Percentiles rank a stretch among this genome's conserved stretches.
These are phyloP conservation scores for Agonopterix alstromeriana DNA, from an alignment of 2,888 invertebrate genomes.

Conservation along the genomic window DNA sequence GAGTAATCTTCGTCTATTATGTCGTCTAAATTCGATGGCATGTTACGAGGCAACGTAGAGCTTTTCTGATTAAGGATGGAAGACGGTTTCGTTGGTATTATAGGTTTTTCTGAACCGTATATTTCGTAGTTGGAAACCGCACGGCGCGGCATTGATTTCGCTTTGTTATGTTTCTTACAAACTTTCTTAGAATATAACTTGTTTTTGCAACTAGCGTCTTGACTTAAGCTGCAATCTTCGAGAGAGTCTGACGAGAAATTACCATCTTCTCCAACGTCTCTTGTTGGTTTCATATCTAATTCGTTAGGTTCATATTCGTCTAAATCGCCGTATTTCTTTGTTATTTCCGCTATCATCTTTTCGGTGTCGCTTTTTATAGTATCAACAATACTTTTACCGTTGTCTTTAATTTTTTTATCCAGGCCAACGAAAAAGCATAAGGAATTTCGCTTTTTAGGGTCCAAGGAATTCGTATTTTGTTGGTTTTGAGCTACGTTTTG, in stretches of 20 bases:
- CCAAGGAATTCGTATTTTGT: conserved; percentile 54
- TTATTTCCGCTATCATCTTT: conserved; percentile 81
- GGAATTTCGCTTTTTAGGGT: conserved; percentile 75
- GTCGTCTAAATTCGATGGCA: conserved; percentile 71
- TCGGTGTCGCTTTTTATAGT: conserved; percentile 80
- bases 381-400: conserved; percentile 76
- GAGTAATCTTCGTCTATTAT: conserved; percentile 69
- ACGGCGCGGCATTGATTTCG: conserved; percentile 74
- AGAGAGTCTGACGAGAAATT: conserved; percentile 88
- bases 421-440: conserved; percentile 81
- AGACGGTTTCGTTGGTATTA: conserved; percentile 52
- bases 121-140: conserved; percentile 89
- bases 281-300: conserved; percentile 58
- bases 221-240: conserved; percentile 81
- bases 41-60: conserved; percentile 67
- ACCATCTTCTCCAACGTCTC: conserved; percentile 67
- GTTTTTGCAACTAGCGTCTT: conserved; percentile 69
- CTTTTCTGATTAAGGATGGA: conserved; percentile 58
- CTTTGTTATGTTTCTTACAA: conserved; percentile 72
- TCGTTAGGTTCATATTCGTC: conserved; percentile 67
- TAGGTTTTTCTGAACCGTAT: conserved; percentile 65
- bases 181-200: conserved; percentile 71
- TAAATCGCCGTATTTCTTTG: conserved; percentile 79
- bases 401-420: conserved; percentile 64
- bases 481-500: conserved; percentile 28